Evolutionary conservation across 1,140 invertebrate genomes (phyloP), one percentile per base, ranked within the genome.

Genomic region (Semibalanus balanoides): DNA sequence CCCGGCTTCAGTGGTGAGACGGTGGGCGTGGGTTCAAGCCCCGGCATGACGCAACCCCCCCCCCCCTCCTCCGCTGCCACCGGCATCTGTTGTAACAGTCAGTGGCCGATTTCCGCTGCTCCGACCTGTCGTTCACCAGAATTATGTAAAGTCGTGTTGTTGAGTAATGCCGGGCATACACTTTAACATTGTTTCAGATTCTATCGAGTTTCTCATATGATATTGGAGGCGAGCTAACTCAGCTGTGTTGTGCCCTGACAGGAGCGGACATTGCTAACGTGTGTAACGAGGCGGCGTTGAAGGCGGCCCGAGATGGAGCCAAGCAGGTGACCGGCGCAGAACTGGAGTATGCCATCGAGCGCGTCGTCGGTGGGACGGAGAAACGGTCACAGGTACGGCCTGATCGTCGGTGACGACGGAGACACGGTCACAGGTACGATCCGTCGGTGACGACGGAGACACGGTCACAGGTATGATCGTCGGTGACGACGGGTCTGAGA

Each of bases 221-320:
- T n/a, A n/a, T n/a, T n/a, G n/a, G n/a, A n/a, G n/a, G n/a, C n/a
- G n/a, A n/a, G n/a, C n/a, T n/a, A n/a, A 40, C 35, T 40, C 5
- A 40, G 5, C 35, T 40, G 35, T 7, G 5, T 19, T 64, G 51
- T 64, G 51, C 11, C 51, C 51, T 40, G 35, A 25, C 79, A 89
- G 91, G 93, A 31, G 96, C 95, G 70, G 94, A 97, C 82, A 96
- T 98, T 78, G 92, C 93, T 17, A 97, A 97, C 83, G 91, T 97
- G 5, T 94, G 93, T 79, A 98, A 98, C 84, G 95, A 98, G 85
- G 91, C 95, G 0, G 96, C 95, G 3, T 84, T 98, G 43, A 91
- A 94, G 84, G 95, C 95, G 11, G 96, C 95, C 0, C 86, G 93
- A 75, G 83, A 86, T 29, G 87, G 87, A 19, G 89, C 93, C 79